Evolutionary conservation across 1,140 invertebrate genomes (phyloP).

Genomic region (Bombus haemorrhoidalis): DNA sequence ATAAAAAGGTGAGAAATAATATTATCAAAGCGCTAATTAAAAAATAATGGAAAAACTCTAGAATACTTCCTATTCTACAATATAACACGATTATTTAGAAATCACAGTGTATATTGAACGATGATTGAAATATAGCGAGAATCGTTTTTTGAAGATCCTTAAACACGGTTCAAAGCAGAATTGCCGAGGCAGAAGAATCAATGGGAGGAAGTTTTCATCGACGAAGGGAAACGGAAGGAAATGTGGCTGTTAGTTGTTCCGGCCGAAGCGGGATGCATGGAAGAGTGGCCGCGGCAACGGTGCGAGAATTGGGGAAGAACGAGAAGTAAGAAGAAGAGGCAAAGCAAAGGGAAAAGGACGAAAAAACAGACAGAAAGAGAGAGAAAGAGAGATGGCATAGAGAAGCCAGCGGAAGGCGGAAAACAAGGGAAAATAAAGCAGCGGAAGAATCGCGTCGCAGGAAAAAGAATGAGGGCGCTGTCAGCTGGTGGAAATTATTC

Average conservation of each 20-base stretch:
- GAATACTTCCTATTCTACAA: neutral
- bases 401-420: conserved; percentile 74
- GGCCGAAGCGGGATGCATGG: conserved; percentile 64
- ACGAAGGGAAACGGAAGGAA: conserved; percentile 4
- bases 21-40: too few relatives aligned
- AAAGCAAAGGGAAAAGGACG: neutral
- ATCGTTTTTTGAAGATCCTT: neutral
- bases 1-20: neutral
- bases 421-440: conserved; percentile 81
- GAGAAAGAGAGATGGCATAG: neutral
- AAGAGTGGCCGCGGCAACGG: conserved; percentile 71
- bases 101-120: neutral
- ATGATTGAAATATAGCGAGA: neutral
- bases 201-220: conserved; percentile 2
- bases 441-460: conserved; percentile 80
- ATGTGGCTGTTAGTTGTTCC: conserved; percentile 59
- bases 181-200: conserved; percentile 24
- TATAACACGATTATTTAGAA: neutral
- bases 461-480: conserved; percentile 83
- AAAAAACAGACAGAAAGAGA: neutral
- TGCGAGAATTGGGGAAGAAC: conserved; percentile 72
- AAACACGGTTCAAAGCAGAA: conserved; percentile 20
- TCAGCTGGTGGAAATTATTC: conserved; percentile 84
- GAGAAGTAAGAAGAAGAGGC: conserved; percentile 6
- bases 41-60: neutral